Percentiles rank a stretch among this genome's conserved stretches.
Conservation (phyloP, 1,140 invertebrate species). For the Apis mellifera region DNA sequence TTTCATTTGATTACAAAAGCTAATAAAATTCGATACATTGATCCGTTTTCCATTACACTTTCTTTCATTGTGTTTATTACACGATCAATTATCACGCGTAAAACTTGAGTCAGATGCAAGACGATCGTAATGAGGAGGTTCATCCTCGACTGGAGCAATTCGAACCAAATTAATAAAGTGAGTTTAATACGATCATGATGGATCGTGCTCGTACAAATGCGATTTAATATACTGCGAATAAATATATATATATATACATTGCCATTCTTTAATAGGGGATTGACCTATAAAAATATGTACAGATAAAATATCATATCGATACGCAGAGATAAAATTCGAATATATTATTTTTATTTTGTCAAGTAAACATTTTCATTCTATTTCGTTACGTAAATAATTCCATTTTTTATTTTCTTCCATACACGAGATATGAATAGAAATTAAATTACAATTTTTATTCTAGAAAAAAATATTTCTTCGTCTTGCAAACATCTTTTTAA, state of each 20-base stretch:
- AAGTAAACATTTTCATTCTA: no score
- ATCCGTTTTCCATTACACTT: neutral
- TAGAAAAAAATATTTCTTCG: no score
- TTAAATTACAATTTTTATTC: no score
- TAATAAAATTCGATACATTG: no score
- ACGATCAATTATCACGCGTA: conserved; percentile 20
- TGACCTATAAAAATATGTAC: neutral
- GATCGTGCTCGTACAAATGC: conserved; percentile 15
- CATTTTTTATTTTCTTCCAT: no score
- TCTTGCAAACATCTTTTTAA: no score
- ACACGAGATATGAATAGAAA: no score
- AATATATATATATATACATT: neutral
- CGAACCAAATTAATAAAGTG: conserved; percentile 14
- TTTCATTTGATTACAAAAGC: no score
- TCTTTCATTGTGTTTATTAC: neutral
- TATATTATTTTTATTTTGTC: no score
- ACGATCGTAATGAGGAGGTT: conserved; percentile 16
- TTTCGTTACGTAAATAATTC: no score
- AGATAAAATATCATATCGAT: no score
- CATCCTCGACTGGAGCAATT: conserved; percentile 4
- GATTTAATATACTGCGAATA: neutral
- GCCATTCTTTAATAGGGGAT: neutral
- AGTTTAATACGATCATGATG: conserved; percentile 24
- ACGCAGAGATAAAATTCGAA: no score
- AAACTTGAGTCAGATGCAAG: neutral